These are phyloP conservation scores for Archips xylosteana DNA, from an alignment of 2,888 invertebrate species.

Conservation along the genomic window DNA sequence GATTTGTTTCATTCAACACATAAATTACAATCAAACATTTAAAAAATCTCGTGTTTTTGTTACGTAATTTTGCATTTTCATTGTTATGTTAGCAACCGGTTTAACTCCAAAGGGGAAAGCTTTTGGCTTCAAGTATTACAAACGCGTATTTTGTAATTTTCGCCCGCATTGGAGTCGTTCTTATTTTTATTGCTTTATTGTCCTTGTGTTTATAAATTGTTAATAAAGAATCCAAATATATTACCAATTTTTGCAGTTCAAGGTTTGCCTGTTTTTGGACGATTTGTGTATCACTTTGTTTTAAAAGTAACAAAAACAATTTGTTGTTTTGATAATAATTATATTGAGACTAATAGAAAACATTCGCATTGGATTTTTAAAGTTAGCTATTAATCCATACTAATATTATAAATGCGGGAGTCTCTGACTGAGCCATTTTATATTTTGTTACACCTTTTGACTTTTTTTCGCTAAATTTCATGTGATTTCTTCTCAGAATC, in stretches of 20 bases:
- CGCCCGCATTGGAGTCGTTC: slow-evolving; percentile 25
- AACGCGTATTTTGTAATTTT: slow-evolving; percentile 25
- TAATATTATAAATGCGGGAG: no score
- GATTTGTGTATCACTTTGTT: no score
- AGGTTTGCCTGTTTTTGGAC: background rate
- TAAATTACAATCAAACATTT: background rate
- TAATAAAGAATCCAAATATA: background rate
- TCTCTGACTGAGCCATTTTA: no score
- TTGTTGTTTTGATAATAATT: no score
- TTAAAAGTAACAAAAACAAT: no score
- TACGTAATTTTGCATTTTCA: slow-evolving; percentile 13
- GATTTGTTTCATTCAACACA: background rate
- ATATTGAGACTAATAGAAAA: no score
- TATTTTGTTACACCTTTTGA: no score
- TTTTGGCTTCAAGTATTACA: slow-evolving; percentile 12
- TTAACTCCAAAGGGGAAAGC: slow-evolving; percentile 24
- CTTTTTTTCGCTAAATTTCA: no score
- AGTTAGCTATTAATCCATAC: no score
- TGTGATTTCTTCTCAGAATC: no score
- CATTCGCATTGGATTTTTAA: no score
- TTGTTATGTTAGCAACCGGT: slow-evolving; percentile 19
- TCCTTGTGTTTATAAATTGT: background rate
- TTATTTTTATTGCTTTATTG: slow-evolving; percentile 23
- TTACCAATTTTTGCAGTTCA: background rate
- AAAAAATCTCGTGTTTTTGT: background rate